phyloP scores from a whole-genome alignment of 1,140 invertebrate genomes.

The Bombus fervidus region DNA sequence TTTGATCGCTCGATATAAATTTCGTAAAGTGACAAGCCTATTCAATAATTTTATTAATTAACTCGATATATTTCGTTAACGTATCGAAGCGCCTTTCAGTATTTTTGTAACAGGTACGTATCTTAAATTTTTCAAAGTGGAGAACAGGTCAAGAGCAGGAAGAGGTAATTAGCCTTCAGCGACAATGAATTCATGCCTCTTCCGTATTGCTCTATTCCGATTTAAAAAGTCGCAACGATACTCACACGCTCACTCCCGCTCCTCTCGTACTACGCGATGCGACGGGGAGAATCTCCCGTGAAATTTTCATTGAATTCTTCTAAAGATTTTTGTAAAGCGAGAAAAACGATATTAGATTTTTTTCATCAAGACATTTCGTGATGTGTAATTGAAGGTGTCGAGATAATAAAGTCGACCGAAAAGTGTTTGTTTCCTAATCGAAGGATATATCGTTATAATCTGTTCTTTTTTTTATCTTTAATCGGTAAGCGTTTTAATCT shows the following conservation, averaged over 20 bases:
- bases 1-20: not conserved
- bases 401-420: not conserved
- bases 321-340: not conserved
- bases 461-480: not conserved
- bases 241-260: not conserved
- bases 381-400: too few species aligned
- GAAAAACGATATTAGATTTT: not conserved
- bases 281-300: not conserved
- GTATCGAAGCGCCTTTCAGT: not conserved
- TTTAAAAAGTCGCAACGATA: constrained; percentile 24
- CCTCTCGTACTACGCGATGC: not conserved
- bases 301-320: not conserved
- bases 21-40: not conserved
- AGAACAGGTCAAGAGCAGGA: constrained; percentile 6
- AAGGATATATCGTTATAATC: not conserved
- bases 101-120: not conserved
- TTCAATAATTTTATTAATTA: too few species aligned
- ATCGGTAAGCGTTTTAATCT: not conserved
- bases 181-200: constrained; percentile 20
- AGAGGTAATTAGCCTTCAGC: constrained; percentile 12
- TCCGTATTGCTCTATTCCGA: not conserved
- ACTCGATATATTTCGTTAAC: not conserved
- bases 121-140: not conserved
- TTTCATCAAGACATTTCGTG: not conserved
- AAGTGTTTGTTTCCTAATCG: not conserved